Base-by-base conservation (phyloP, 1,140 invertebrate genomes). In the Elymnias hypermnestra region DNA sequence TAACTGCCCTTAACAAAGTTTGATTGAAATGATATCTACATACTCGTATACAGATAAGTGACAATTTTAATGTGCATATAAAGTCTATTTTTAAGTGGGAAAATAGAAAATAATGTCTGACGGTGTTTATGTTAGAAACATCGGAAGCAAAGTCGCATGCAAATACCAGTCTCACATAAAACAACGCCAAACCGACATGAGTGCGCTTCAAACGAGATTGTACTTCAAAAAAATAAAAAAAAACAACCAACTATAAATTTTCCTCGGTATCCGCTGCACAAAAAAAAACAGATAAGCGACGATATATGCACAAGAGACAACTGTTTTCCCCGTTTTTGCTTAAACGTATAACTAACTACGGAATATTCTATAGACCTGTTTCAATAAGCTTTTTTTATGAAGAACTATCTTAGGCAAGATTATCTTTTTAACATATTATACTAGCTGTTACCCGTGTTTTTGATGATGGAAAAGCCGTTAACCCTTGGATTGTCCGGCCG, bases 201-300 rank as follows among this genome's bases (percentile, higher is more conserved):
- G 35, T 46, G 15, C 23, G 18, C 43, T 46, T 36, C 35, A 41
- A 46, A 46, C 35, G 35, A 46, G 35, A 46, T 46, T 38, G 33
- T 36, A 45, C 42, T 45, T 47, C 33, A 47, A 47, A 47, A 40
- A 31, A 35, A 14, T 14, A 36, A 39, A 47, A 40, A 25, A 26
- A 29, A 46, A 7, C 26, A 25, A n/a, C 21, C 18, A 18, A 28
- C 44, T 47, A 47, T 47, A 47, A 47, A 47, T 47, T 39, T 47
- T 29, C 42, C 44, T 47, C 36, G 36, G 36, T 37, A 47, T 39
- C 37, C 36, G 36, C 8, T 39, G 15, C 25, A 39, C 36, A 47
- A 47, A 47, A 37, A 47, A 47, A 47, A 47, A 12, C 36, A 47
- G 36, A 47, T 47, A 47, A 47, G 36, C 25, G 36, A 28, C 21